Conservation (phyloP, 2,888 invertebrate species). For the Digitonthophagus gazella region DNA sequence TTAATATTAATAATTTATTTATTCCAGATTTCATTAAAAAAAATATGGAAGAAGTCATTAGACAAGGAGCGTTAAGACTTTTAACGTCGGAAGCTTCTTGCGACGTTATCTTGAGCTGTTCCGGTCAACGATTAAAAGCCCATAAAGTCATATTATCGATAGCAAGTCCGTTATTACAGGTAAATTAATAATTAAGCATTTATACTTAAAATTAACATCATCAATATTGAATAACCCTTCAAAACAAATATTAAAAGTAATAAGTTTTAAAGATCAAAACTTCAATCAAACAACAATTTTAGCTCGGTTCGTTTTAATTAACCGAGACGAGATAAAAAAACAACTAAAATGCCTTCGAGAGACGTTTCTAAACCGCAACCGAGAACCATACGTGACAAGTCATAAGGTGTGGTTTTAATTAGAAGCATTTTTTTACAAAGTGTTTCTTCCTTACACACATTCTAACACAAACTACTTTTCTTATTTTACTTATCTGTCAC, state of each 20-base stretch:
- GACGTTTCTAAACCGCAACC: not conserved
- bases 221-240: not conserved
- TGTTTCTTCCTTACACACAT: too few species aligned
- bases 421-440: not conserved
- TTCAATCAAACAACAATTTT: too few species aligned
- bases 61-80: slow-evolving; percentile 47
- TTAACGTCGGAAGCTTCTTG: slow-evolving; percentile 58
- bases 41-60: slow-evolving; percentile 46
- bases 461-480: too few species aligned
- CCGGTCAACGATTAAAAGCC: slow-evolving; percentile 61
- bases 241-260: not conserved
- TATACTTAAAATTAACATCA: too few species aligned
- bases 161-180: slow-evolving; percentile 66
- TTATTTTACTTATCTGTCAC: too few species aligned
- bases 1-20: too few species aligned
- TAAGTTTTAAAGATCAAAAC: too few species aligned
- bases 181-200: slow-evolving; percentile 45
- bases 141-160: slow-evolving; percentile 68
- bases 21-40: not conserved
- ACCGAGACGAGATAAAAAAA: not conserved
- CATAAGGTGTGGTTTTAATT: not conserved
- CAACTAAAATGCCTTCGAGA: not conserved
- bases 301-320: not conserved
- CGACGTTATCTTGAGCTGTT: slow-evolving; percentile 65
- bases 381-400: not conserved